Conservation (phyloP, 2,113 vertebrate species). For the Brienomyrus longianalis region DNA sequence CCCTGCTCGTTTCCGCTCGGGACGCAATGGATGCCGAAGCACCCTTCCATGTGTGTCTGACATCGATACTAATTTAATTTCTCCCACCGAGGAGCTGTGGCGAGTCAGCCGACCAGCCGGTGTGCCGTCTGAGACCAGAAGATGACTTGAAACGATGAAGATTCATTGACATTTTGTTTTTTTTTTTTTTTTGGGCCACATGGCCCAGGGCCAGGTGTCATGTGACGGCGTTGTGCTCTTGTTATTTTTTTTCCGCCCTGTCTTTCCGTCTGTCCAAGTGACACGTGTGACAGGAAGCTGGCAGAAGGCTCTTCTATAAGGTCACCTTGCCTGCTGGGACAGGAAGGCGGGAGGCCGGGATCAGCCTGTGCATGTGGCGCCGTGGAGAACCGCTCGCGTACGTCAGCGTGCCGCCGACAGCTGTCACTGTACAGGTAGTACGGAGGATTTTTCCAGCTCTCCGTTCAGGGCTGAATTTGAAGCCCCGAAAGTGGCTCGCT, state of each 20-base stretch:
- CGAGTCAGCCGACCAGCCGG: background rate
- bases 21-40: background rate
- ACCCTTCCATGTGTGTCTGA: background rate
- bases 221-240: background rate
- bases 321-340: background rate
- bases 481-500: too few relatives aligned
- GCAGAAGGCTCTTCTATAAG: background rate
- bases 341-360: background rate
- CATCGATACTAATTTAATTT: conserved; percentile 4
- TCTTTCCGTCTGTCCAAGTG: background rate
- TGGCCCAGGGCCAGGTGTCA: background rate
- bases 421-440: background rate
- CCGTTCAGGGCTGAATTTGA: background rate
- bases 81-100: background rate
- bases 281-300: background rate
- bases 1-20: background rate
- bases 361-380: background rate
- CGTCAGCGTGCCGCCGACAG: background rate
- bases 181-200: background rate
- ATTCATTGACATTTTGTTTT: background rate
- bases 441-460: background rate
- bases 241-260: background rate
- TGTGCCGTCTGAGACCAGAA: background rate
- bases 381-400: background rate
- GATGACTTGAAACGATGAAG: background rate